These are phyloP conservation scores for Larimichthys crocea DNA, from an alignment of 2,113 vertebrate genomes.

Conservation along the genomic window DNA sequence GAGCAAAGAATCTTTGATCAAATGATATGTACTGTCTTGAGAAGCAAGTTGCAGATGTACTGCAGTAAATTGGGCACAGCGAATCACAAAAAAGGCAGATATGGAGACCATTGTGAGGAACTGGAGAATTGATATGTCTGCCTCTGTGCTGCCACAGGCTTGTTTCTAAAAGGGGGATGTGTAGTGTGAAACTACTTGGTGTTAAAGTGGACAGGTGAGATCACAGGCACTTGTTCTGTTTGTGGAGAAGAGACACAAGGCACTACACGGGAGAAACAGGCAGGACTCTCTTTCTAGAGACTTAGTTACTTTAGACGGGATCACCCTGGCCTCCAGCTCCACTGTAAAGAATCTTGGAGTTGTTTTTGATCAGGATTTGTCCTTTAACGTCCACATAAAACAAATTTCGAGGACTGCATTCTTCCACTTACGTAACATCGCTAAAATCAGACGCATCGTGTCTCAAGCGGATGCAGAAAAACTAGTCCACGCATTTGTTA, in stretches of 20 bases:
- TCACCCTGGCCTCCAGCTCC: too few species aligned
- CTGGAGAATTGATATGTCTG: constrained; percentile 13
- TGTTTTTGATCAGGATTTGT: too few species aligned
- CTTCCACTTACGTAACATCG: too few species aligned
- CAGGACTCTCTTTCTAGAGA: neutral
- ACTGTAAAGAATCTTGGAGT: too few species aligned
- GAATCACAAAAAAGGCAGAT: neutral
- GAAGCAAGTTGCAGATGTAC: constrained; percentile 12
- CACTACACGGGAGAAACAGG: neutral
- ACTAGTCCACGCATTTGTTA: too few species aligned
- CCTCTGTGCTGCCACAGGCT: neutral
- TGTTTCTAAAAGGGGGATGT: constrained; percentile 20
- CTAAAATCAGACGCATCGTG: too few species aligned
- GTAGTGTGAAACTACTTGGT: neutral
- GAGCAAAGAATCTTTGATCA: neutral
- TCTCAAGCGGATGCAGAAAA: too few species aligned
- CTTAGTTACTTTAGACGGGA: too few species aligned
- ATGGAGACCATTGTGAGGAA: constrained; percentile 16
- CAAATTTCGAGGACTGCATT: too few species aligned
- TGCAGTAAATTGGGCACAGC: constrained; percentile 33
- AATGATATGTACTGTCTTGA: constrained; percentile 7
- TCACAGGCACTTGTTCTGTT: constrained; percentile 11
- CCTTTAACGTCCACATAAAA: too few species aligned
- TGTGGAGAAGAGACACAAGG: neutral
- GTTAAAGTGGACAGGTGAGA: constrained; percentile 36